Evolutionary conservation across 2,888 invertebrate genomes (phyloP).

Genomic region (Trichacis sp.): DNA sequence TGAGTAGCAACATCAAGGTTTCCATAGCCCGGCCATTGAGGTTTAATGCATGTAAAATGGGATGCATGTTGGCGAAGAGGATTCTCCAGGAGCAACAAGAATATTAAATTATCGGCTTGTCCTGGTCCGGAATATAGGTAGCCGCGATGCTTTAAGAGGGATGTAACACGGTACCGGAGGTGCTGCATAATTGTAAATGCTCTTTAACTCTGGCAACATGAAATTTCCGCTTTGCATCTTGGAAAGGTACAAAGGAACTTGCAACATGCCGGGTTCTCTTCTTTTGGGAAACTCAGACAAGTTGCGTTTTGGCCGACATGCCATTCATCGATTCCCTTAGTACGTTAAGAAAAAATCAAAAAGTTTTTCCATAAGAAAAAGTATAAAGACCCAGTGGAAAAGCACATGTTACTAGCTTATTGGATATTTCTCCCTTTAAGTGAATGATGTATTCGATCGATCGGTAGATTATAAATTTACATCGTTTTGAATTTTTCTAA

Average conservation of each 20-base stretch:
- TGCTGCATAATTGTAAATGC: constrained; percentile 36
- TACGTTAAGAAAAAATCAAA: too few species aligned
- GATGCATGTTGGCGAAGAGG: constrained; percentile 46
- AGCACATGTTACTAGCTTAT: too few species aligned
- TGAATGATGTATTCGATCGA: too few species aligned
- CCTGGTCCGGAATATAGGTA: constrained; percentile 48
- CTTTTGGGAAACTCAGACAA: too few species aligned
- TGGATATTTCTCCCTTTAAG: too few species aligned
- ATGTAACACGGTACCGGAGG: constrained; percentile 42
- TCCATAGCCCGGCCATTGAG: constrained; percentile 40
- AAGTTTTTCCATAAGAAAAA: too few species aligned
- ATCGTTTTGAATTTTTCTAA: too few species aligned
- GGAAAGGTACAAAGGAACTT: background rate
- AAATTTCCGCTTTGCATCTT: constrained; percentile 13
- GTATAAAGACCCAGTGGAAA: too few species aligned
- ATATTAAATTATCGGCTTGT: constrained; percentile 62
- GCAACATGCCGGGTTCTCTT: too few species aligned
- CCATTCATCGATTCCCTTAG: too few species aligned
- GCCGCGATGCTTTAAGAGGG: constrained; percentile 35
- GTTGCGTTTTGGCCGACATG: too few species aligned
- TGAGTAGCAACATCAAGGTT: constrained; percentile 31
- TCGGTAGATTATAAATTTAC: too few species aligned
- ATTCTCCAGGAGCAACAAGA: constrained; percentile 55
- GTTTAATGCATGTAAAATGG: constrained; percentile 58
- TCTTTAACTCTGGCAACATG: constrained; percentile 6